Percentiles rank a stretch among this genome's conserved stretches.
phyloP scores from a whole-genome alignment of 2,113 vertebrate species.

The Oryzias celebensis region DNA sequence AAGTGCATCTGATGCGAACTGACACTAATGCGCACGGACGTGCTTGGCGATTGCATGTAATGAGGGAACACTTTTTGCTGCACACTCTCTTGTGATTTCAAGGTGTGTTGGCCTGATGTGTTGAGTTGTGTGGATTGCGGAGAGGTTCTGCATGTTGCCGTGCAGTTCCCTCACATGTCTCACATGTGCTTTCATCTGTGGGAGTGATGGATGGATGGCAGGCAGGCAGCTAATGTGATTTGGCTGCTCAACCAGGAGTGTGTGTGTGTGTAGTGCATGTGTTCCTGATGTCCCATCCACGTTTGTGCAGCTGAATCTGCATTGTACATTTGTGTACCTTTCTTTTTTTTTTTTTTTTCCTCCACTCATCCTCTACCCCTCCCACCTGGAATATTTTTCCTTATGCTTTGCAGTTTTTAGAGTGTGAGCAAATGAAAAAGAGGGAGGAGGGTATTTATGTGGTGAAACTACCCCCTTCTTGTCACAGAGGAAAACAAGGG shows the following conservation, averaged over 20 bases:
- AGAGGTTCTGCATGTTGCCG: slow-evolving; percentile 66
- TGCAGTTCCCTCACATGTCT: slow-evolving; percentile 66
- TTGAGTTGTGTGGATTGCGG: slow-evolving; percentile 49
- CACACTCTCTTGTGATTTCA: slow-evolving; percentile 33
- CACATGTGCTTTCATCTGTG: slow-evolving; percentile 73
- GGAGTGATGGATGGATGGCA: slow-evolving; percentile 81
- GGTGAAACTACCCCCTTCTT: slow-evolving; percentile 48
- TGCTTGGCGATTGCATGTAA: slow-evolving; percentile 47
- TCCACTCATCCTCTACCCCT: slow-evolving; percentile 17
- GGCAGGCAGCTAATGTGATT: slow-evolving; percentile 78
- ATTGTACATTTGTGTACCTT: slow-evolving; percentile 43
- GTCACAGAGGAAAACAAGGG: slow-evolving; percentile 40
- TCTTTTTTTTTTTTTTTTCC: slow-evolving; percentile 21
- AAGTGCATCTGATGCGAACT: slow-evolving; percentile 23
- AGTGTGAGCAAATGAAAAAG: slow-evolving; percentile 66
- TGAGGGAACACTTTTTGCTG: slow-evolving; percentile 16
- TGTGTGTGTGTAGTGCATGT: slow-evolving; percentile 23
- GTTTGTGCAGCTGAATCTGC: slow-evolving; percentile 57
- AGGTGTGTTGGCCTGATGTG: slow-evolving; percentile 53
- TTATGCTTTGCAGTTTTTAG: slow-evolving; percentile 67
- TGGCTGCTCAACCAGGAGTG: slow-evolving; percentile 70
- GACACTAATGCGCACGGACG: slow-evolving; percentile 50
- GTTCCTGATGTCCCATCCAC: slow-evolving; percentile 18
- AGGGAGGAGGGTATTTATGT: slow-evolving; percentile 51
- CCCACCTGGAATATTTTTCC: slow-evolving; percentile 35